Conservation (phyloP, 2,888 invertebrate species). For the Chouioia cunea region DNA sequence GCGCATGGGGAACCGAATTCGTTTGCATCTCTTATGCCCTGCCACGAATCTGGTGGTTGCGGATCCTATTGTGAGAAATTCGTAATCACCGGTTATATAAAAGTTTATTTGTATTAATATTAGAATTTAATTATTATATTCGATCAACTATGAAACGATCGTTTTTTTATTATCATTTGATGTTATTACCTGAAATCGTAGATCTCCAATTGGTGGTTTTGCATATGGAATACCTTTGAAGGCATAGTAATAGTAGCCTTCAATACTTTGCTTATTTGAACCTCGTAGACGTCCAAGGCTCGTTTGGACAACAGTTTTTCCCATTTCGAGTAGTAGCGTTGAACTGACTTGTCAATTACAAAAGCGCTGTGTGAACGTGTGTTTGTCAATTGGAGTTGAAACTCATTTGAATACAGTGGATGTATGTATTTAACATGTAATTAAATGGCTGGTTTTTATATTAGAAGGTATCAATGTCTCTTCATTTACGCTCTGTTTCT, state of each 20-base stretch:
- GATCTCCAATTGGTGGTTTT: slow-evolving; percentile 41
- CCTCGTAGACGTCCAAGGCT: slow-evolving; percentile 26
- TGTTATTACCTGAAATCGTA: slow-evolving; percentile 42
- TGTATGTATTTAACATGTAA: slow-evolving; percentile 18
- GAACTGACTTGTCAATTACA: slow-evolving; percentile 21
- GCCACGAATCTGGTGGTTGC: slow-evolving; percentile 54
- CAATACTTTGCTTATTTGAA: slow-evolving; percentile 26
- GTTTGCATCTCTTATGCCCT: slow-evolving; percentile 51
- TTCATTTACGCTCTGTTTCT: too few relatives aligned
- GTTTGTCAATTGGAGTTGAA: too few relatives aligned
- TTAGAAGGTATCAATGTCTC: too few relatives aligned
- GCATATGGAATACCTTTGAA: slow-evolving; percentile 46
- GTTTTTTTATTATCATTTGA: not conserved
- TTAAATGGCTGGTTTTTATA: too few relatives aligned
- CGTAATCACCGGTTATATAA: slow-evolving; percentile 49
- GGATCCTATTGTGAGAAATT: slow-evolving; percentile 55
- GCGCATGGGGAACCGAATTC: slow-evolving; percentile 50
- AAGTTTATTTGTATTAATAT: too few relatives aligned
- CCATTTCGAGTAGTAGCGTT: slow-evolving; percentile 19
- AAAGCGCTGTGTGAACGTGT: not conserved
- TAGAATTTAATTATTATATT: too few relatives aligned
- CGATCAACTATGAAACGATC: too few relatives aligned
- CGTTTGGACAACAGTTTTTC: slow-evolving; percentile 21
- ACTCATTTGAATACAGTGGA: slow-evolving; percentile 34
- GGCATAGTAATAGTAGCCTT: slow-evolving; percentile 34